phyloP scores from a whole-genome alignment of 2,113 vertebrate genomes.

The mouse (Mus musculus) region DNA sequence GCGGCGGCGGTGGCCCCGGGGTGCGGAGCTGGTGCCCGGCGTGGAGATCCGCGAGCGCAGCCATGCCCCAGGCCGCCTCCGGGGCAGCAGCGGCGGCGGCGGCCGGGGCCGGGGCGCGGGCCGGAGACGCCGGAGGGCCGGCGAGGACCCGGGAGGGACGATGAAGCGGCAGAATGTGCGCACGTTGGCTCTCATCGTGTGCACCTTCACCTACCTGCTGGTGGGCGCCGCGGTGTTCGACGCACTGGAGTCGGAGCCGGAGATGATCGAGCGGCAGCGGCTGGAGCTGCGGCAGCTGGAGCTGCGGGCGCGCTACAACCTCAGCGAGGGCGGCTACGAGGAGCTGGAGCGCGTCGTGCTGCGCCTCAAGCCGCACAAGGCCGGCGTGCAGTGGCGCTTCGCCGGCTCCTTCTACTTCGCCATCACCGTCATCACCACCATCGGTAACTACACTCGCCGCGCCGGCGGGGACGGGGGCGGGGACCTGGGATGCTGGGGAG shows the following conservation, averaged over 20 bases:
- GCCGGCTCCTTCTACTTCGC: slow-evolving; percentile 98
- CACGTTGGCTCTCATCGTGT: slow-evolving; percentile 95
- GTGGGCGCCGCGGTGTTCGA: slow-evolving; percentile 97
- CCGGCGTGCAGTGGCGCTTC: slow-evolving; percentile 96
- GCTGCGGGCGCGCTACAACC: slow-evolving; percentile 92
- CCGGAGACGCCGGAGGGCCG: slow-evolving; percentile 81
- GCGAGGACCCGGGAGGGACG: slow-evolving; percentile 84
- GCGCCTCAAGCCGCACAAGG: slow-evolving; percentile 96
- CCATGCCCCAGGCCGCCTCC: slow-evolving; percentile 91
- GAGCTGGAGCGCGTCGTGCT: slow-evolving; percentile 93
- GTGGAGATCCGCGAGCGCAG: slow-evolving; percentile 81
- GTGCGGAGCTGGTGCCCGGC: slow-evolving; percentile 72
- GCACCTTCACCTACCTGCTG: slow-evolving; percentile 97
- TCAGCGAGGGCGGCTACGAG: slow-evolving; percentile 90
- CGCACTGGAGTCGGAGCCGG: slow-evolving; percentile 92
- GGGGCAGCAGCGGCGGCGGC: slow-evolving; percentile 82
- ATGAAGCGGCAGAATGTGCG: slow-evolving; percentile 98
- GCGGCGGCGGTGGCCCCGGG: slow-evolving; percentile 53
- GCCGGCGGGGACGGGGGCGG: slow-evolving; percentile 16
- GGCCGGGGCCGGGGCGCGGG: slow-evolving; percentile 78
- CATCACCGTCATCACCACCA: slow-evolving; percentile 98
- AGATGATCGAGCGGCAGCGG: slow-evolving; percentile 88
- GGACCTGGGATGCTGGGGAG: not conserved
- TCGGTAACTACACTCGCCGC: slow-evolving; percentile 88
- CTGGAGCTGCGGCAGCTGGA: slow-evolving; percentile 88